phyloP scores from a whole-genome alignment of 2,888 invertebrate species.

The Chloromyia formosa region DNA sequence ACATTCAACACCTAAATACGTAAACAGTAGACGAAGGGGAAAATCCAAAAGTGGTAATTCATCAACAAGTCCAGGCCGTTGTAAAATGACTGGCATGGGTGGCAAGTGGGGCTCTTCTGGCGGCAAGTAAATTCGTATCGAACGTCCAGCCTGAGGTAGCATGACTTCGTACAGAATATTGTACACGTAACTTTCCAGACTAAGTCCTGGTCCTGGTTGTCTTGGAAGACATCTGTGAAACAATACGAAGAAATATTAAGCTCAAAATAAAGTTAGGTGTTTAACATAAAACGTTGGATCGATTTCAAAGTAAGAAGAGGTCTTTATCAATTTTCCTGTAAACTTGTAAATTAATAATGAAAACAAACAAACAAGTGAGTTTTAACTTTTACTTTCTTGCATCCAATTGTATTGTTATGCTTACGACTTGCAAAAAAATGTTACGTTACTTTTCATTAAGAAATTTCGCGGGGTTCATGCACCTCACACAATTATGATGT shows the following conservation, averaged over 20 bases:
- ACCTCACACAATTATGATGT: too few species aligned
- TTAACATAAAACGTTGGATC: too few species aligned
- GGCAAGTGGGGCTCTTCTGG: conserved; percentile 75
- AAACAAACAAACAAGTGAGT: too few species aligned
- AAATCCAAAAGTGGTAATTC: conserved; percentile 97
- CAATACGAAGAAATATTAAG: neutral
- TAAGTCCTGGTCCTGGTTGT: conserved; percentile 78
- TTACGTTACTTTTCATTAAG: too few species aligned
- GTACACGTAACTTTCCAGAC: conserved; percentile 93
- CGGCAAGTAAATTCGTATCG: conserved; percentile 79
- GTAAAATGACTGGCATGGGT: conserved; percentile 73
- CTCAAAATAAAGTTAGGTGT: too few species aligned
- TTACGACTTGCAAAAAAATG: too few species aligned
- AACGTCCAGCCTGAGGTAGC: conserved; percentile 88
- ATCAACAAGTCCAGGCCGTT: conserved; percentile 77
- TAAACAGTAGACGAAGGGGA: conserved; percentile 86
- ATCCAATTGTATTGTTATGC: too few species aligned
- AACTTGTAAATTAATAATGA: too few species aligned
- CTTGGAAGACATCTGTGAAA: conserved; percentile 76
- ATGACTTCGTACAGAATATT: conserved; percentile 94
- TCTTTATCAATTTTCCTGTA: too few species aligned
- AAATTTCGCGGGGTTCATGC: too few species aligned
- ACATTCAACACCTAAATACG: conserved; percentile 89
- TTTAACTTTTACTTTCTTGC: too few species aligned
- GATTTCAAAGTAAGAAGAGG: too few species aligned